Base-by-base conservation (phyloP, 2,888 invertebrate species). In the Euplagia quadripunctaria region DNA sequence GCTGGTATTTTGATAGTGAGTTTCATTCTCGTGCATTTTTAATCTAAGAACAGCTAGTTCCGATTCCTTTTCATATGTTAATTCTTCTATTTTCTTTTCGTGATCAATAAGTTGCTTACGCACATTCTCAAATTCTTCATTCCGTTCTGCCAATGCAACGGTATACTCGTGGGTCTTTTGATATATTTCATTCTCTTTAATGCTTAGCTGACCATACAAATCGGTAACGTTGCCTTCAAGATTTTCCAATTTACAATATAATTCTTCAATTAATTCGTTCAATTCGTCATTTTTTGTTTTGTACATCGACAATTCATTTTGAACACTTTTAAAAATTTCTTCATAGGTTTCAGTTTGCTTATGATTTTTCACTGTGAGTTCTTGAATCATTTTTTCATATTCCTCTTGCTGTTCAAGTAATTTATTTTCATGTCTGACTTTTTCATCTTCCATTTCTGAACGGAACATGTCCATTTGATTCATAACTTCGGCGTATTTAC, bases 11-110 rank as follows among this genome's bases (percentile, higher is more conserved):
- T 93, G 91, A 74, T 89, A 93, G 75, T 82, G 88, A 75, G 83
- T 93, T 82, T 85, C 91, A 82, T 90, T 92, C 79, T 96, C 96
- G 61, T 96, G 96, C 82, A 96, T 92, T 87, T 96, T 95, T 70
- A 96, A 91, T 80, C 96, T 92, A 65, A 97, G 85, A 64, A 95
- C 90, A 42, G 96, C 96, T 73, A 96, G 89, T 82, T 97, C 96
- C 0, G 96, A 93, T 75, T 96, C 96, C 83, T 96, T 97, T 80
- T 93, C 96, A 73, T 92, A 96, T 73, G 89, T 96, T 75, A 94
- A 85, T 80, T 96, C 96, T 81, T 95, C 96, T 63, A 95, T 78
- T 85, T 90, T 93, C 82, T 92, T 95, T 87, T 96, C 96, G 78
- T 92, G 93, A 68, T 93, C 91, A 20, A 94, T 75, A 42, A 96